Conservation (phyloP, 1,140 invertebrate species). For the Drosophila sturtevanti region DNA sequence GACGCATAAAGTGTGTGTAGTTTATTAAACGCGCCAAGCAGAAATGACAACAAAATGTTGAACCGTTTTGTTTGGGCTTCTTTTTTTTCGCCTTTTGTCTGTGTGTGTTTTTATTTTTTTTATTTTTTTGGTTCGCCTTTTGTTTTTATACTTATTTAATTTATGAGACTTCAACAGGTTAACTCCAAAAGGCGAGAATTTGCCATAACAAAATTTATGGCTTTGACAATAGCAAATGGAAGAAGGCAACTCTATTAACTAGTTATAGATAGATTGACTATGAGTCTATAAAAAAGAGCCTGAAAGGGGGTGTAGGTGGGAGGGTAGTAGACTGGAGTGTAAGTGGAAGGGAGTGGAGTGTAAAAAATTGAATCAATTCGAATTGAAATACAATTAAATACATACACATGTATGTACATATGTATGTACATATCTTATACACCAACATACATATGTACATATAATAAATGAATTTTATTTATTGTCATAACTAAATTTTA, state of each 20-base stretch:
- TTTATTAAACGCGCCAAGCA: conserved; percentile 71
- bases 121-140: neutral
- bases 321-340: no score
- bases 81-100: conserved; percentile 9
- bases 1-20: conserved; percentile 64
- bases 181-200: conserved; percentile 63
- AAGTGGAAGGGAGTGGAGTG: no score
- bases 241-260: conserved; percentile 37
- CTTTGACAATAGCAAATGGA: conserved; percentile 7
- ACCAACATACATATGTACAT: no score
- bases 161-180: conserved; percentile 74
- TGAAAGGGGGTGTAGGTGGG: neutral
- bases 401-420: no score
- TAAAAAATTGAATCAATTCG: no score
- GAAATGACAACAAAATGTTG: conserved; percentile 63
- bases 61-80: conserved; percentile 26
- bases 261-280: neutral
- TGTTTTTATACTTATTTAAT: conserved; percentile 49
- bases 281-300: neutral
- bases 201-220: conserved; percentile 48
- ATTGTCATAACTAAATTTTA: no score
- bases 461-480: no score
- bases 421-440: no score
- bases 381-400: no score
- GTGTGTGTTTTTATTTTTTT: neutral